Evolutionary conservation across 2,797 vertebrate species (phyloP), one percentile per base, ranked within the genome.

Genomic region (Rhinoraja longicauda): DNA sequence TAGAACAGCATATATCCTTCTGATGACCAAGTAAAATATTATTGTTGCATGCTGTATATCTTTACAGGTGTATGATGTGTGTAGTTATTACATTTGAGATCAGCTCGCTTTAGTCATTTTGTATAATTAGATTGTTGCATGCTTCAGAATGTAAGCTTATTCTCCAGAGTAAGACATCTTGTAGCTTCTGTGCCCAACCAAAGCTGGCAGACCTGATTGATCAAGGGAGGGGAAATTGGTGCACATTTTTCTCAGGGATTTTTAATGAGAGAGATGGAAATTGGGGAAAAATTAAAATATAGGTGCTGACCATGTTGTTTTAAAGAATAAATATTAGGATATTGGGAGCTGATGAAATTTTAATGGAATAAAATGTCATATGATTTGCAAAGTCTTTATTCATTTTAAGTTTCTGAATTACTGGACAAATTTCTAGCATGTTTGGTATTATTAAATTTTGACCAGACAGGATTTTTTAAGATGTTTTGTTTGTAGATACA

Each of bases 131-230:
- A 92, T 73, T 92, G 24, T 73, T 92, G 70, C 70, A 8, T 92
- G 90, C 70, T 92, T 92, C 39, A 29, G 17, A 92, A 92, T 53
- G 24, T 92, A 92, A 92, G 90, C 70, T 92, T 73, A 29, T 21
- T 75, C 24, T 15, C 24, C 12, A 91, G 90, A 26, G 70, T 75
- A 39, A 45, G 90, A 53, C 2, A 70, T 90, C n/a, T 29, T 75
- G 67, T 92, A 75, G 90, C 70, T 53, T 75, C 70, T 92, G 90
- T 75, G 39, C 39, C 57, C 39, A 73, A 73, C 90, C 90, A 92
- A 92, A 92, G 90, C 90, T 92, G 90, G 10, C 90, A 92, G 36
- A 57, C 39, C 70, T 92, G 90, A 92, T 92, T 72, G 0, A 6
- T 1, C 32, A 75, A 4, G 5, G 29, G 64, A 21, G 70, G 29